Base-by-base conservation (phyloP, 1,140 invertebrate species). In the Pinna nobilis region DNA sequence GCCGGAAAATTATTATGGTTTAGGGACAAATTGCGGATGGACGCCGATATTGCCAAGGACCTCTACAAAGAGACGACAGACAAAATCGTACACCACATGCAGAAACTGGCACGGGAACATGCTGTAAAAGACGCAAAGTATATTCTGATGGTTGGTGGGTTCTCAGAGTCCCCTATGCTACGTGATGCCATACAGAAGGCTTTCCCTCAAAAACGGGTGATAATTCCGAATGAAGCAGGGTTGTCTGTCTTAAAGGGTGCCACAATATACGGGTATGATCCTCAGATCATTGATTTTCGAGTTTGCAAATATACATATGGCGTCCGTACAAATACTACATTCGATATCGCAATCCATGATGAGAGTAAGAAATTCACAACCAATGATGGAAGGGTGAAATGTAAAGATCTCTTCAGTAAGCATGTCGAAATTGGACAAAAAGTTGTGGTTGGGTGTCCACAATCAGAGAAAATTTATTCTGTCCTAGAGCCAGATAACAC, bases 101-200 rank as follows among this genome's bases (percentile, higher is more conserved):
- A 30, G 25, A 41, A 35, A 1, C 49, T 78, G 4, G 53, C 74
- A 3, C 18, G 39, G 20, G n/a, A 74, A 57, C 35, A 60, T 5
- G 13, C 35, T 18, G 25, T 66, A 1, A 28, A 7, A 33, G 50
- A 50, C 1, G 64, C 66, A 20, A 2, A 65, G 4, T 63, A 30
- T 28, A 75, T 78, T 33, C 30, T 78, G 18, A 70, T 78, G 64
- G 77, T 78, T 30, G 77, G 77, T 49, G 77, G 73, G 5, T 78
- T 78, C 28, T 70, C 72, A 2, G 77, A 78, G 53, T 71, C 68
- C 1, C 64, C 47, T 1, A 67, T 75, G n/a, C 37, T 78, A 1
- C 77, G 72, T 39, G 37, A 71, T 0, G 39, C 13, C 18, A 44
- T 78, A 11, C 66, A 69, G 23, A 30, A 50, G 23, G 41, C 23